Base-by-base conservation (phyloP, 2,888 invertebrate genomes). In the Cheilosia impressa region DNA sequence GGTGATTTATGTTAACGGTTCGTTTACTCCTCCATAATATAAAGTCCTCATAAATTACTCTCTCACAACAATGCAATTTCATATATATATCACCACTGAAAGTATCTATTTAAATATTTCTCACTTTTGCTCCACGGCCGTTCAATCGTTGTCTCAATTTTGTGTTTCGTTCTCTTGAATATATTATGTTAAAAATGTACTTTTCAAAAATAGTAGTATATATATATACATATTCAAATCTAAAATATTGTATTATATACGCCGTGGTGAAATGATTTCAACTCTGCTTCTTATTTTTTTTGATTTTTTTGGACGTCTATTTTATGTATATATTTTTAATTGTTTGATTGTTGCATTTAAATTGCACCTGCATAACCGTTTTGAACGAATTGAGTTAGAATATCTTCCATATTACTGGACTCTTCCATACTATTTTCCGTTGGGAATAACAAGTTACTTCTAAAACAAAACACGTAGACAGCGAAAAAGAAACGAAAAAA, bases 51-150 rank as follows among this genome's bases (percentile, higher is more conserved):
- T 38, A 38, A 22, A 38, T 13, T 53, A 27, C 17, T 62, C 45
- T 38, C 38, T 73, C 34, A 73, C 62, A 63, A 65, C 31, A 53
- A 72, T 15, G 45, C 58, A 34, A 52, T 38, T 27, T 65, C 24
- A 62, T 62, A 52, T 69, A 52, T 69, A 69, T 79, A 84, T 84
- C 83, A 75, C 83, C 79, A 75, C 79, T 75, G 63, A 79, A 79
- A 79, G 69, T 75, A 71, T 65, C 69, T 71, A 65, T 77, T 58
- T 65, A 75, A 41, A 53, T 41, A 60, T 72, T 71, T 50, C 52
- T 38, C 65, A 27, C 72, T 17, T 53, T 19, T 50, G 19, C 10
- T 38, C 55, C 50, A 27, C 50, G 62, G 27, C 73, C 17, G 45
- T 22, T 43, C 45, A 62, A 66, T 62, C 27, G 34, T 72, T 72